Percentiles rank a stretch among this genome's conserved stretches.
These are phyloP conservation scores for Rhagonycha lutea DNA, from an alignment of 2,888 invertebrate species.

Conservation along the genomic window DNA sequence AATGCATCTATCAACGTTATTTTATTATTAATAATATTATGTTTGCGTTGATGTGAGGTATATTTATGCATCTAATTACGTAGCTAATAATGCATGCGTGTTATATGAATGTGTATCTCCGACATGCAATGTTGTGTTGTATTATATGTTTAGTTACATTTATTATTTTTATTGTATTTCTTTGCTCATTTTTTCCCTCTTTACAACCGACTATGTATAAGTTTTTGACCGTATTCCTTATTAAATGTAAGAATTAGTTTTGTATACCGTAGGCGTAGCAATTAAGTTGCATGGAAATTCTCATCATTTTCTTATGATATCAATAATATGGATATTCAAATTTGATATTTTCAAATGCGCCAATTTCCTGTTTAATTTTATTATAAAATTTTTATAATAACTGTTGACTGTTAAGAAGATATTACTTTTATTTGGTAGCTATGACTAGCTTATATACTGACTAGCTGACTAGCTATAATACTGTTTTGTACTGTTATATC, in stretches of 20 bases:
- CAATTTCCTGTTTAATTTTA: not conserved
- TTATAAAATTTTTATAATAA: not conserved
- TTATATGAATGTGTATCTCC: conserved; percentile 41
- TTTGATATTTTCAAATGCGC: not conserved
- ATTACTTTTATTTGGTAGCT: conserved; percentile 11
- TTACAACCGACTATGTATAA: not conserved
- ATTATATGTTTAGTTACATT: conserved; percentile 35
- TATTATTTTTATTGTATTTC: conserved; percentile 19
- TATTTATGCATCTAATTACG: conserved; percentile 49
- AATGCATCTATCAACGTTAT: conserved; percentile 37
- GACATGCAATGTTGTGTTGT: conserved; percentile 45
- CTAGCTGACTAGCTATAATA: too few species aligned
- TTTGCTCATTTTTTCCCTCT: not conserved
- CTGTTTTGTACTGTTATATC: not conserved
- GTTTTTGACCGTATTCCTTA: not conserved
- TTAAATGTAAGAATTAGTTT: not conserved
- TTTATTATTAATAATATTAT: conserved; percentile 43
- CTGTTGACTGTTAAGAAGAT: conserved; percentile 3
- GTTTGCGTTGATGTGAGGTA: conserved; percentile 45
- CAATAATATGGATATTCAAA: not conserved
- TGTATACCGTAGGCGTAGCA: not conserved
- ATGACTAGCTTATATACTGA: too few species aligned
- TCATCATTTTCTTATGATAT: not conserved
- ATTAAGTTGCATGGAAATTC: not conserved
- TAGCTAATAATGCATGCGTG: conserved; percentile 46